Evolutionary conservation across 2,888 invertebrate genomes (phyloP).

Genomic region (Agapostemon virescens): DNA sequence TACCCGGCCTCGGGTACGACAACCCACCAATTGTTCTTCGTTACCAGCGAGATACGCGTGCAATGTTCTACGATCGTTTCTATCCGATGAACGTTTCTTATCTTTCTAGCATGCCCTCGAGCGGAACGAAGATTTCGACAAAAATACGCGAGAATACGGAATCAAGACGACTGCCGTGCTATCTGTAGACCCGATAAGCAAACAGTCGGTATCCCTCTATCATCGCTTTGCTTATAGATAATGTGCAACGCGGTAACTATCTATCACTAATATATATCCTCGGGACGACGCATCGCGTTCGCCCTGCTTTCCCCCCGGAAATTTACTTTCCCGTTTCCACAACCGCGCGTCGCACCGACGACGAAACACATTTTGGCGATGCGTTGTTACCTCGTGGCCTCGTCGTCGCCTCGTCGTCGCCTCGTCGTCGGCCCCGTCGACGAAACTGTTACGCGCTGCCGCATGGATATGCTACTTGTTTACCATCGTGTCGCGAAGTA

Average conservation of each 20-base stretch:
- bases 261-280: slow-evolving; percentile 50
- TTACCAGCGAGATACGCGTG: not conserved
- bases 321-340: not conserved
- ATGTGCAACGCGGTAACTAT: slow-evolving; percentile 62
- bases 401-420: too few species aligned
- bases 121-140: slow-evolving; percentile 14
- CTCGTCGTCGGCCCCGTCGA: too few species aligned
- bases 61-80: not conserved
- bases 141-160: slow-evolving; percentile 59
- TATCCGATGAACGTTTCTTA: slow-evolving; percentile 1
- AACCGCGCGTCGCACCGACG: not conserved
- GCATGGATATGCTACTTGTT: not conserved
- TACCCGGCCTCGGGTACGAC: not conserved
- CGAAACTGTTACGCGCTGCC: slow-evolving; percentile 4
- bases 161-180: slow-evolving; percentile 53
- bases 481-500: slow-evolving; percentile 41
- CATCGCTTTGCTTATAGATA: slow-evolving; percentile 65
- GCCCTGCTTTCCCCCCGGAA: too few species aligned
- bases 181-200: slow-evolving; percentile 62
- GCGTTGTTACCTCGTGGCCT: not conserved
- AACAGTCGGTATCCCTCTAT: slow-evolving; percentile 59
- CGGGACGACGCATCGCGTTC: not conserved
- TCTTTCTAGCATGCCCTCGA: not conserved
- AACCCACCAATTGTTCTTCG: not conserved
- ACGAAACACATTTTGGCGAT: not conserved